phyloP scores from a whole-genome alignment of 2,888 invertebrate genomes.

The Strigamia maritima region DNA sequence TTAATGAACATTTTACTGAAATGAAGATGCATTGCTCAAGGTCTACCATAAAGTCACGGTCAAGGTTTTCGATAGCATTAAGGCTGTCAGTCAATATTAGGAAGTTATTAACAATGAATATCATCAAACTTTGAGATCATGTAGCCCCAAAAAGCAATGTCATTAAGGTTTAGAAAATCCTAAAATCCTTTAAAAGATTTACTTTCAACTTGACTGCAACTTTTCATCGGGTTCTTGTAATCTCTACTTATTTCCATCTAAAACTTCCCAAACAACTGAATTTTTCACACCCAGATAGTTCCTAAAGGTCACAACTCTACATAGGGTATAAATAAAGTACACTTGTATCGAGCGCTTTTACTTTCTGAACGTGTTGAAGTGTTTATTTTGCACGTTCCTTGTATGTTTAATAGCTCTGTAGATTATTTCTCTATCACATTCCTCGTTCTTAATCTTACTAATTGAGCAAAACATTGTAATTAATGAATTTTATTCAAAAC shows the following conservation, averaged over 20 bases:
- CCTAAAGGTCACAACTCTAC: not conserved
- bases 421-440: too few relatives aligned
- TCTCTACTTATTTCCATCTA: not conserved
- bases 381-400: too few relatives aligned
- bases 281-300: not conserved
- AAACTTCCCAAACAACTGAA: not conserved
- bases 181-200: not conserved
- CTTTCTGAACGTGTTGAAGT: too few relatives aligned
- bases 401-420: too few relatives aligned
- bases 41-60: not conserved
- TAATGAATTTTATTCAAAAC: too few relatives aligned
- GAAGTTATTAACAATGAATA: not conserved
- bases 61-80: not conserved
- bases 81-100: not conserved
- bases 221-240: slow-evolving; percentile 5
- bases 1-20: not conserved
- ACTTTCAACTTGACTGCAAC: not conserved
- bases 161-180: not conserved
- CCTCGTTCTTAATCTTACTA: too few relatives aligned
- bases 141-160: not conserved
- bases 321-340: not conserved
- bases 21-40: slow-evolving; percentile 23
- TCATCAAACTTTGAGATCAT: not conserved
- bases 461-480: too few relatives aligned
- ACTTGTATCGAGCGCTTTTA: not conserved